A percentile compares a stretch with the other conserved stretches of the same genome.
Evolutionary conservation across 2,888 invertebrate species (phyloP).

Genomic region (Cataglyphis rosenhaueri): DNA sequence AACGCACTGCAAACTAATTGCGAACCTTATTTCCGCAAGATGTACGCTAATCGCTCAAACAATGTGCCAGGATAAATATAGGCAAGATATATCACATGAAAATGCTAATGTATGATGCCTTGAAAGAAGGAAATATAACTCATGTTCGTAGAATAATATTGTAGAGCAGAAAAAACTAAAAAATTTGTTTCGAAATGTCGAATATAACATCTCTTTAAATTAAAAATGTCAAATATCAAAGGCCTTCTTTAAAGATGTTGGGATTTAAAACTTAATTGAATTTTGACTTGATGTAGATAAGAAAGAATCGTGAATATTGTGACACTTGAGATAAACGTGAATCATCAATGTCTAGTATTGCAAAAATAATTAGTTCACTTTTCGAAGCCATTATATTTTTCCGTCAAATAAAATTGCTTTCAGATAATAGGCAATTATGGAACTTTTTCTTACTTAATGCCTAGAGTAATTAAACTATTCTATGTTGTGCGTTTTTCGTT

Average conservation of each 20-base stretch:
- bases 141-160: not conserved
- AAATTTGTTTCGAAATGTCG: not conserved
- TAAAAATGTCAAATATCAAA: not conserved
- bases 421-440: constrained; percentile 15
- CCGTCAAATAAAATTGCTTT: not conserved
- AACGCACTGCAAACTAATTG: constrained; percentile 16
- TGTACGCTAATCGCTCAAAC: constrained; percentile 31
- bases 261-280: not conserved
- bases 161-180: not conserved
- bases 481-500: not conserved
- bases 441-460: not conserved
- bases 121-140: not conserved
- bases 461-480: constrained; percentile 21
- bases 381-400: constrained; percentile 3
- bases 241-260: not conserved
- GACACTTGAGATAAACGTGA: not conserved
- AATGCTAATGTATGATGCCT: not conserved
- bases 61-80: constrained; percentile 7
- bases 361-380: constrained; percentile 28
- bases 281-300: not conserved
- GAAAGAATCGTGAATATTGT: not conserved
- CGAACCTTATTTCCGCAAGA: constrained; percentile 39
- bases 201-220: not conserved
- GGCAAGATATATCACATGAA: not conserved
- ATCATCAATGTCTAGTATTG: not conserved